Conservation (phyloP, 1,140 invertebrate genomes). For the Saccostrea cuccullata region DNA sequence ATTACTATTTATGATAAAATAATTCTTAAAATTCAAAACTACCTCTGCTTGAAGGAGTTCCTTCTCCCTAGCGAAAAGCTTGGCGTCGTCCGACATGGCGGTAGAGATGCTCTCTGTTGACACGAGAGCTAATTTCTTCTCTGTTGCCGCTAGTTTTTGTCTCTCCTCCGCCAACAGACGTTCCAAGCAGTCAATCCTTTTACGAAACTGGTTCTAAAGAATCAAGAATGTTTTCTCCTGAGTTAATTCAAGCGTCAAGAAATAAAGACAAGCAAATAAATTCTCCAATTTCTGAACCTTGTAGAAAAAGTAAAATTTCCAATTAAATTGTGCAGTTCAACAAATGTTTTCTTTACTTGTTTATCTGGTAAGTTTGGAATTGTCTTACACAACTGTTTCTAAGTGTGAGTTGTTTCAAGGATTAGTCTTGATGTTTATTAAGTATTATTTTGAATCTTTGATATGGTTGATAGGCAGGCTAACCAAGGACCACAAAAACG, state of each 20-base stretch:
- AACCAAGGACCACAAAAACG: no score
- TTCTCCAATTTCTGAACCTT: background rate
- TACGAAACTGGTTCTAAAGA: constrained; percentile 68
- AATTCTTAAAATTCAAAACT: background rate
- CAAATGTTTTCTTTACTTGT: no score
- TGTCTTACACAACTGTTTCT: no score
- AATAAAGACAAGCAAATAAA: background rate
- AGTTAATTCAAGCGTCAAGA: background rate
- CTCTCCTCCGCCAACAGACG: constrained; percentile 74
- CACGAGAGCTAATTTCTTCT: constrained; percentile 69
- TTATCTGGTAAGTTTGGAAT: no score
- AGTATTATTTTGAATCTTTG: no score
- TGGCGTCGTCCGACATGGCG: constrained; percentile 73
- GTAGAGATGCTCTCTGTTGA: constrained; percentile 65
- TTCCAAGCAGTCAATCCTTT: constrained; percentile 73
- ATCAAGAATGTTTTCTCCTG: background rate
- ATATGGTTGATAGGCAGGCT: no score
- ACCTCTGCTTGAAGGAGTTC: constrained; percentile 73
- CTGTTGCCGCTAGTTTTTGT: constrained; percentile 68
- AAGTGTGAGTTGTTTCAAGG: no score
- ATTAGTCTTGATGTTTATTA: no score
- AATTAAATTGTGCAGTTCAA: no score
- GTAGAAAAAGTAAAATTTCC: no score
- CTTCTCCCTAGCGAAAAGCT: constrained; percentile 70
- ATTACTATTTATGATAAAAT: no score